These are phyloP conservation scores for Alexandromys oeconomus DNA, from an alignment of 2,797 vertebrate genomes.

Conservation along the genomic window DNA sequence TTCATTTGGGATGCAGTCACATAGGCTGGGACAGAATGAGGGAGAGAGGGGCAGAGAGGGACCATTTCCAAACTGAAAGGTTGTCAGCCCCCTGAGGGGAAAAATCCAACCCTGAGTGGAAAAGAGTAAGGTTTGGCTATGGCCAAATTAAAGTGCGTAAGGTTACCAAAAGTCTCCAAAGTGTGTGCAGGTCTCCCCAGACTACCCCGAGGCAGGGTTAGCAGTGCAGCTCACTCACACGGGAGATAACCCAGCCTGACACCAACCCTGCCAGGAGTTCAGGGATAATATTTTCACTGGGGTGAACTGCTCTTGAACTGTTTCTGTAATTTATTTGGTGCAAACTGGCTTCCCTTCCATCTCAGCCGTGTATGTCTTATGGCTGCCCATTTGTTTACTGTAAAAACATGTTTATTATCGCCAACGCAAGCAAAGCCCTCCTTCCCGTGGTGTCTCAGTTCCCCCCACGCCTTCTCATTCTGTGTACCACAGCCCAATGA, in stretches of 20 bases:
- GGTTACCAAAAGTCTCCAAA: constrained; percentile 51
- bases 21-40: neutral
- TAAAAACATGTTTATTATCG: constrained; percentile 83
- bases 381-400: constrained; percentile 82
- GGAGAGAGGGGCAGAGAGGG: neutral
- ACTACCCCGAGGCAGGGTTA: constrained; percentile 72
- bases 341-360: constrained; percentile 86
- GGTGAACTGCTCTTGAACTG: constrained; percentile 88
- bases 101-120: neutral
- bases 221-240: neutral
- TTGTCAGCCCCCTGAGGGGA: neutral
- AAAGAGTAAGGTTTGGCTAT: constrained; percentile 12
- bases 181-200: constrained; percentile 66
- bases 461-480: constrained; percentile 79
- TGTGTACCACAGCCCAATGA: constrained; percentile 81
- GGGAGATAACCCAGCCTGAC: constrained; percentile 82
- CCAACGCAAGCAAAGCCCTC: constrained; percentile 84
- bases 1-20: constrained; percentile 51
- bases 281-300: constrained; percentile 81
- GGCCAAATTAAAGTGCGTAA: constrained; percentile 36
- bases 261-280: constrained; percentile 79
- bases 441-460: constrained; percentile 81
- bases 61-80: neutral
- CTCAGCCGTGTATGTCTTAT: constrained; percentile 80
- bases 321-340: constrained; percentile 85